Evolutionary conservation across 2,113 vertebrate species (phyloP).

Genomic region (Agapornis roseicollis): DNA sequence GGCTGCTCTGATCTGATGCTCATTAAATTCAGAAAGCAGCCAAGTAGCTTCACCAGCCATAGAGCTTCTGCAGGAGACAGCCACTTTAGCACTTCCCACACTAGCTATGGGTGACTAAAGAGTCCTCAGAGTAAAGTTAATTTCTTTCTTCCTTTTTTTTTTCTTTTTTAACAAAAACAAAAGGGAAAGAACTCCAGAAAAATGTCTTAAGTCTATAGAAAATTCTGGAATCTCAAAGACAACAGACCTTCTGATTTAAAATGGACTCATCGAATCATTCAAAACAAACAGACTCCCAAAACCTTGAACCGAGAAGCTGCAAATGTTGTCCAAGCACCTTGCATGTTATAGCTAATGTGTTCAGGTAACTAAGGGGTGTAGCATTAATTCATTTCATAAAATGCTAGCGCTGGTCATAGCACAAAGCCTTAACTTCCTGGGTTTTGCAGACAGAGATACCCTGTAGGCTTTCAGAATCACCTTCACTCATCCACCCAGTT

Average conservation of each 20-base stretch:
- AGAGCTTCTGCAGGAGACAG: neutral
- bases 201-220: neutral
- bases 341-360: neutral
- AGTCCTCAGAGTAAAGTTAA: constrained; percentile 15
- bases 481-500: neutral
- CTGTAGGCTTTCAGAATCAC: neutral
- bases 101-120: constrained; percentile 16
- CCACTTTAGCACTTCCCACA: constrained; percentile 37
- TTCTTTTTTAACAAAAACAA: neutral
- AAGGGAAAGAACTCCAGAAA: neutral
- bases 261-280: neutral
- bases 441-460: neutral
- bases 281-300: neutral
- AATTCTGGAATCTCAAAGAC: neutral
- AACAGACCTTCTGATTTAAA: neutral
- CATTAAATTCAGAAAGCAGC: constrained; percentile 26
- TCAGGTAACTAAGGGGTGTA: neutral
- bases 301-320: neutral
- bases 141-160: neutral
- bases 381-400: neutral
- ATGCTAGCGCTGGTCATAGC: neutral
- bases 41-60: constrained; percentile 26
- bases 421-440: neutral
- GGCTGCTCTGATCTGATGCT: neutral
- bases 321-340: neutral